Evolutionary conservation across 2,113 vertebrate species (phyloP).

Genomic region (Heloderma charlesbogerti): DNA sequence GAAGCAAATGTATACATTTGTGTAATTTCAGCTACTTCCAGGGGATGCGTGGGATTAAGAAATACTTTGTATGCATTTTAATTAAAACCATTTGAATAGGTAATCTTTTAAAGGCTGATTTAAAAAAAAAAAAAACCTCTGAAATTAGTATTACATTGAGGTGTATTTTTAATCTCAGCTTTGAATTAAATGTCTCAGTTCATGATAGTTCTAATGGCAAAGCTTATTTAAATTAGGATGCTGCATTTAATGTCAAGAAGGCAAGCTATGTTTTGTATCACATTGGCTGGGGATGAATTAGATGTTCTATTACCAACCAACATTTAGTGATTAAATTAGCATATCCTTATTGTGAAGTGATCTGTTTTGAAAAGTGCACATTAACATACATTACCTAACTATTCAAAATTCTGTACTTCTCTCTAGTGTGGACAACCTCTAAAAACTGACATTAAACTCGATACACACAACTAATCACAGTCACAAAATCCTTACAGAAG

Average conservation of each 20-base stretch:
- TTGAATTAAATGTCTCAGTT: background rate
- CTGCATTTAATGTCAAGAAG: background rate
- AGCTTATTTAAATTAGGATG: background rate
- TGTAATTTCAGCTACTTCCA: background rate
- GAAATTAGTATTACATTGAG: background rate
- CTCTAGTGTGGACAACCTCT: background rate
- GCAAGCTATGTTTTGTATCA: background rate
- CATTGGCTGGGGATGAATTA: background rate
- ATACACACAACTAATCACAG: background rate
- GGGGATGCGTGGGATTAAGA: background rate
- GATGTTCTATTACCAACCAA: background rate
- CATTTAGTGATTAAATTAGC: background rate
- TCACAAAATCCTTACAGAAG: background rate
- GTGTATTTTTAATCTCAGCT: background rate
- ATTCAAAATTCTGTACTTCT: background rate
- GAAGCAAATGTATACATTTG: background rate
- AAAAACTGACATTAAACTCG: background rate
- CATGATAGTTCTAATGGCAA: background rate
- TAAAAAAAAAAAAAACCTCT: background rate
- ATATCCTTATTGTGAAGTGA: background rate
- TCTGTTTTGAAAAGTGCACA: background rate
- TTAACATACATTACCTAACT: background rate
- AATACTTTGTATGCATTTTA: background rate
- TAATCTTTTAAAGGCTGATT: background rate
- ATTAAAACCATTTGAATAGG: background rate